Evolutionary conservation across 1,140 invertebrate genomes (phyloP), one percentile per base, ranked within the genome.

Genomic region (Chironomus tepperi): DNA sequence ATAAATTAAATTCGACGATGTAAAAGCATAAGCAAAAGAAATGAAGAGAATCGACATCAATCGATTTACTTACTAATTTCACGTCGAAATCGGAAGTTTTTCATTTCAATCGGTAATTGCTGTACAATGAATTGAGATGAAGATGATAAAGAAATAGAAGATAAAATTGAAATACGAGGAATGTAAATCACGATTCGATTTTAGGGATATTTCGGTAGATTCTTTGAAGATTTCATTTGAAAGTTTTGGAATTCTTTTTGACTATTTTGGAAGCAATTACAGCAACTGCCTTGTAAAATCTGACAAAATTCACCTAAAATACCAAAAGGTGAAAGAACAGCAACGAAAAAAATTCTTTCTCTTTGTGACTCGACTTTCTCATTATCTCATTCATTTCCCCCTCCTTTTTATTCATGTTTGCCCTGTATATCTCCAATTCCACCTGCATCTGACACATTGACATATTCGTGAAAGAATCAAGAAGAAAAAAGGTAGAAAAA

Each of bases 391-490:
- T 70, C 65, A 70, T 70, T 70, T 70, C 18, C 19, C 18, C 47
- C 18, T 10, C 18, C 47, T 12, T n/a, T 57, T 57, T 57, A 15
- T 12, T 12, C 47, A 57, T 57, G 47, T 57, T 34, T 34, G 24
- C 24, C 24, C 24, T 34, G 24, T 34, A 34, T 34, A 34, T 34
- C 24, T 34, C 47, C n/a, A 57, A 70, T 70, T 70, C 65, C 65
- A 70, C 65, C 65, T 70, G 65, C 65, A 70, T 70, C 65, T 18
- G 65, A 21, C 65, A 70, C 8, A 18, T 70, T 70, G 65, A 70
- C 65, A 70, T 19, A 70, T 70, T 70, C 65, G 65, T 70, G 65
- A 70, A 70, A 70, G 65, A 70, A 18, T 19, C 8, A 70, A 57
- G 10, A 57, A n/a, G 10, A 12, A 57, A 57, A n/a, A 57, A 57